These are phyloP conservation scores for Stictocephala bisonia DNA, from an alignment of 2,888 invertebrate species.

Conservation along the genomic window DNA sequence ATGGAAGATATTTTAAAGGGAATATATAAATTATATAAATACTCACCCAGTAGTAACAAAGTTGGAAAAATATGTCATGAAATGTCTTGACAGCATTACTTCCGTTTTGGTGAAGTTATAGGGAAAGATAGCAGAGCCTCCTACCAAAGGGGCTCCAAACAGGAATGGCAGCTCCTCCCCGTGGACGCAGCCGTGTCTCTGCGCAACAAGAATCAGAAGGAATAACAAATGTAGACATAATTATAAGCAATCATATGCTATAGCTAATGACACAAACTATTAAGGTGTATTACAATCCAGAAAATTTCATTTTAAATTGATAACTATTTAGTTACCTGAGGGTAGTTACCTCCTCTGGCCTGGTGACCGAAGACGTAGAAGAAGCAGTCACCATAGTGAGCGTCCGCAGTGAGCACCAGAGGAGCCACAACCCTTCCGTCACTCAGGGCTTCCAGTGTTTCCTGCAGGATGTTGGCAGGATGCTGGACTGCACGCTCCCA, in stretches of 20 bases:
- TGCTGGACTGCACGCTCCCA: conserved; percentile 94
- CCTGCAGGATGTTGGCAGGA: conserved; percentile 90
- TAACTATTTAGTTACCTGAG: conserved; percentile 84
- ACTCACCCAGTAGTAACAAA: conserved; percentile 92
- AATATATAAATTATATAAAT: too few relatives aligned
- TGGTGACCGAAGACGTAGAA: conserved; percentile 94
- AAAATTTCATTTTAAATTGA: too few relatives aligned
- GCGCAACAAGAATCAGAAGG: conserved; percentile 55
- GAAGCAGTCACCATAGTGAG: conserved; percentile 73
- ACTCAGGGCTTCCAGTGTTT: conserved; percentile 87
- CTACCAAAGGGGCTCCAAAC: conserved; percentile 91
- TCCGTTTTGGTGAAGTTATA: conserved; percentile 91
- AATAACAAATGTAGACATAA: neutral
- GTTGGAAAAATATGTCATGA: conserved; percentile 93
- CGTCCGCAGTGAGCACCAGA: conserved; percentile 84
- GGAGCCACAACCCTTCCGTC: conserved; percentile 96
- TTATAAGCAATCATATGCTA: too few relatives aligned
- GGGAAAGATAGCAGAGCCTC: conserved; percentile 83
- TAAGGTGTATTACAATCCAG: too few relatives aligned
- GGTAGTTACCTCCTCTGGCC: conserved; percentile 88
- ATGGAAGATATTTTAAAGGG: too few relatives aligned
- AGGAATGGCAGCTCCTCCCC: conserved; percentile 93
- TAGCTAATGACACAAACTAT: too few relatives aligned
- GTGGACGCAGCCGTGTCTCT: conserved; percentile 93
- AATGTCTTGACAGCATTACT: conserved; percentile 85